Evolutionary conservation across 2,888 invertebrate genomes (phyloP).

Genomic region (Lasioglossum figueresi): DNA sequence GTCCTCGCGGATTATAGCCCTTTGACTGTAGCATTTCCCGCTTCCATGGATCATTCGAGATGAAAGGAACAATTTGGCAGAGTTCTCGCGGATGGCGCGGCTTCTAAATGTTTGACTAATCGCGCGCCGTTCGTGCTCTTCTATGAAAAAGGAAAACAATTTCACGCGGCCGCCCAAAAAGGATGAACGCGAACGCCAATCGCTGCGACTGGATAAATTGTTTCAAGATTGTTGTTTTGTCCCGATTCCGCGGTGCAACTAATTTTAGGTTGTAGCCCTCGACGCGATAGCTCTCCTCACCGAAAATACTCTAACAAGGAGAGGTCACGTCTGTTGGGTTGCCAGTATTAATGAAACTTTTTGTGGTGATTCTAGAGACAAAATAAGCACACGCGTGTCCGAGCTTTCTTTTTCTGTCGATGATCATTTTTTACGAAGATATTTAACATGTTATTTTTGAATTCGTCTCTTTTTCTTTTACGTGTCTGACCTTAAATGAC

Average conservation of each 20-base stretch:
- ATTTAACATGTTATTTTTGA: no score
- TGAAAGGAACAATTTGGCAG: background rate
- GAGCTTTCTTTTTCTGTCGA: no score
- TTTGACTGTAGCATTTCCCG: background rate
- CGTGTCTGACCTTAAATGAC: no score
- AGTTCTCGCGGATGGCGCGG: background rate
- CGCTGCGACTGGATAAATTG: background rate
- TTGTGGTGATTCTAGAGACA: no score
- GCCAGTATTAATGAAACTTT: no score
- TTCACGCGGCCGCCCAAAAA: background rate
- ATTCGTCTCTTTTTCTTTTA: no score
- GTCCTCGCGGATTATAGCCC: conserved; percentile 7
- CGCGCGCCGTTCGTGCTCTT: background rate
- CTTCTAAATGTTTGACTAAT: background rate
- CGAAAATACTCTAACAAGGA: background rate
- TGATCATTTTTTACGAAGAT: no score
- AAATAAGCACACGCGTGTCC: no score
- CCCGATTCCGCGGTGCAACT: background rate
- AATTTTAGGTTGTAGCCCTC: background rate
- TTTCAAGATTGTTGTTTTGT: background rate
- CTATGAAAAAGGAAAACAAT: background rate
- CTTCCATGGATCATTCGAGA: background rate
- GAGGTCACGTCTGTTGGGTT: no score
- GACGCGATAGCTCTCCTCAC: background rate
- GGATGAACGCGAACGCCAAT: background rate